Conservation (phyloP, 2,888 invertebrate genomes). For the Scrobipalpa atriplicella region DNA sequence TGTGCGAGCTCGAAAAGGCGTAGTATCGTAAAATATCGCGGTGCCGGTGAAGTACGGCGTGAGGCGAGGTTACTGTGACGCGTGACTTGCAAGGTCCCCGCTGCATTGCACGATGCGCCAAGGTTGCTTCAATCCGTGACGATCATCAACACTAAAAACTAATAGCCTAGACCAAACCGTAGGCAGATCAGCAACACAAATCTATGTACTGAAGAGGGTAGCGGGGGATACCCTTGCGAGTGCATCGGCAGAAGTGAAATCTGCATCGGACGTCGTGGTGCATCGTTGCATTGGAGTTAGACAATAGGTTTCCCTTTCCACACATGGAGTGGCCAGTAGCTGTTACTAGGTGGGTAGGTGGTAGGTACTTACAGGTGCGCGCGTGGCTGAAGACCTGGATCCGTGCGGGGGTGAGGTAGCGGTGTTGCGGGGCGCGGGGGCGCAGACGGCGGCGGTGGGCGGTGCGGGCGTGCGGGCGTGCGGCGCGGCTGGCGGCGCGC, state of each 20-base stretch:
- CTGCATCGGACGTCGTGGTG: constrained; percentile 63
- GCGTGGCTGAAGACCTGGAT: constrained; percentile 39
- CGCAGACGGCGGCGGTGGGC: constrained; percentile 46
- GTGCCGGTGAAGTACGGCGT: constrained; percentile 73
- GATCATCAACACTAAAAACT: constrained; percentile 47
- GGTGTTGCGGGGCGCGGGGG: constrained; percentile 38
- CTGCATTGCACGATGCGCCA: constrained; percentile 83
- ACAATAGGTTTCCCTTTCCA: constrained; percentile 59
- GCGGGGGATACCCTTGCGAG: constrained; percentile 30
- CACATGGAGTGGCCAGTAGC: constrained; percentile 34
- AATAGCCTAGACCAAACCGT: constrained; percentile 40
- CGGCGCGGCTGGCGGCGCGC: constrained; percentile 79
- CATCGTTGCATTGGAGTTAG: constrained; percentile 62
- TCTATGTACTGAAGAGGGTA: not conserved
- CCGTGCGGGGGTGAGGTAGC: constrained; percentile 39
- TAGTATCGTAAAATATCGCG: constrained; percentile 55
- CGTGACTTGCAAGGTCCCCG: constrained; percentile 82
- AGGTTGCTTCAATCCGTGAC: constrained; percentile 75
- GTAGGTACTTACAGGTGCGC: constrained; percentile 54
- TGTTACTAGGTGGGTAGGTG: constrained; percentile 29
- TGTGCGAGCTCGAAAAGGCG: constrained; percentile 36
- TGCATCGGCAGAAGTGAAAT: constrained; percentile 68
- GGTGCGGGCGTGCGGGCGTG: constrained; percentile 58
- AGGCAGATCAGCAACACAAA: constrained; percentile 28
- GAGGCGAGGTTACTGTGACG: constrained; percentile 82